phyloP scores from a whole-genome alignment of 2,797 vertebrate species.

The Geotria australis region DNA sequence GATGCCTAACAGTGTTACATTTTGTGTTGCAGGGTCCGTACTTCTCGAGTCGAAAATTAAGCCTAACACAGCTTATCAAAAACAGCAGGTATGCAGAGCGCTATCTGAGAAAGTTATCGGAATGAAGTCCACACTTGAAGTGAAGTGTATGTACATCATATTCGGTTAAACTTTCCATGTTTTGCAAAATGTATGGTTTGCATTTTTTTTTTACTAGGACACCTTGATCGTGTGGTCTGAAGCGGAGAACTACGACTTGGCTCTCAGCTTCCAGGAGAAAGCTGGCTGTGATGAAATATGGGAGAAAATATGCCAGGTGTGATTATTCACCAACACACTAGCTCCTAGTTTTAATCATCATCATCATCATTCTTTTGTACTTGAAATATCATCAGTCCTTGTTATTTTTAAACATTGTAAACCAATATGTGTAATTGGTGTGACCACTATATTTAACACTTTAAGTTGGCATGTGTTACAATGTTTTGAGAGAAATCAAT shows the following conservation, averaged over 20 bases:
- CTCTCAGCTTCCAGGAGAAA: constrained; percentile 95
- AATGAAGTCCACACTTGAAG: too few species aligned
- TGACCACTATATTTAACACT: background rate
- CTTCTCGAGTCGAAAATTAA: constrained; percentile 96
- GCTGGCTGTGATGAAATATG: constrained; percentile 97
- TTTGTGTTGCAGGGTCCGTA: constrained; percentile 42
- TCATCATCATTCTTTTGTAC: background rate
- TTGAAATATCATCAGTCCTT: background rate
- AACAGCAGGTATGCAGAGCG: constrained; percentile 55
- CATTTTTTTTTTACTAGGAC: constrained; percentile 19
- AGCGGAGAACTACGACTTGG: constrained; percentile 95
- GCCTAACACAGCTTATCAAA: constrained; percentile 94
- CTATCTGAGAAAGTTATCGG: too few species aligned
- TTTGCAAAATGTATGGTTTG: too few species aligned
- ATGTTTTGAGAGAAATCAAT: too few species aligned
- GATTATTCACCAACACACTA: background rate
- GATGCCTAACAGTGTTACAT: background rate
- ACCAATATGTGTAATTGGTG: background rate
- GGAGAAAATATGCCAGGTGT: constrained; percentile 98
- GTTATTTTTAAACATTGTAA: background rate
- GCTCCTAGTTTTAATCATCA: background rate
- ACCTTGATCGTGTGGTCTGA: constrained; percentile 98
- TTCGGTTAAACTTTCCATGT: too few species aligned
- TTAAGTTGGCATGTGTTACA: background rate
- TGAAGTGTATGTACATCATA: too few species aligned